Base-by-base conservation (phyloP, 64 coral and sea anemone genomes). In the Pocillopora damicornis region DNA sequence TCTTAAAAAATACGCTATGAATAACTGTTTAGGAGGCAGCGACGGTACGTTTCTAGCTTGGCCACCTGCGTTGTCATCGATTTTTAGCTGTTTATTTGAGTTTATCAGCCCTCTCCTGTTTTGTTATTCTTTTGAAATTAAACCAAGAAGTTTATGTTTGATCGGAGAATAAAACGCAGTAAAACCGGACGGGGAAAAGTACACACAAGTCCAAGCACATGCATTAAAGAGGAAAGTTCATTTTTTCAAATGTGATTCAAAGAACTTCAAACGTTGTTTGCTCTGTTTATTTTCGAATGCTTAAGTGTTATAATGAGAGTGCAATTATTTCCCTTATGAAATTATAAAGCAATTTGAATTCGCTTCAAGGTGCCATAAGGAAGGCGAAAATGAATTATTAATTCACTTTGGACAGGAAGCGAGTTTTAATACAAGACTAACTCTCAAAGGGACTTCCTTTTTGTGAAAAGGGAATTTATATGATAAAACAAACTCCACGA, bases 261-360 rank as follows among this genome's bases (percentile, higher is more conserved):
- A 65, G 57, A 82, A 74, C 66, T 83, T 90, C 83, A 75, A 86
- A 81, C 36, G 75, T 86, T 80, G 63, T 79, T 76, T 84, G 74
- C 61, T 61, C 38, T 94, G 71, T 94, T 90, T 90, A 83, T 82
- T 77, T 93, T 89, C 61, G 77, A 22, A 90, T 79, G 76, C 42
- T 61, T 87, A 80, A 94, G 76, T 79, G 85, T 26, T 23, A 61
- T 96, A 96, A 96, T 96, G 88, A 96, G 86, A 69, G 89, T 83
- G 61, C 87, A 93, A 93, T 93, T 93, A 96, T 86, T 89, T 88
- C 87, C 92, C 89, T 93, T 89, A 93, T 95, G 91, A 96, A 96
- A 96, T 96, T 96, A 96, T 88, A 92, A 96, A 96, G 89, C 94
- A 93, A 96, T 96, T 90, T 93, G 83, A 83, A 87, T 92, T 89